A percentile compares a stretch with the other conserved stretches of the same genome.
phyloP scores from a whole-genome alignment of 1,140 invertebrate species.

The Microplitis demolitor region DNA sequence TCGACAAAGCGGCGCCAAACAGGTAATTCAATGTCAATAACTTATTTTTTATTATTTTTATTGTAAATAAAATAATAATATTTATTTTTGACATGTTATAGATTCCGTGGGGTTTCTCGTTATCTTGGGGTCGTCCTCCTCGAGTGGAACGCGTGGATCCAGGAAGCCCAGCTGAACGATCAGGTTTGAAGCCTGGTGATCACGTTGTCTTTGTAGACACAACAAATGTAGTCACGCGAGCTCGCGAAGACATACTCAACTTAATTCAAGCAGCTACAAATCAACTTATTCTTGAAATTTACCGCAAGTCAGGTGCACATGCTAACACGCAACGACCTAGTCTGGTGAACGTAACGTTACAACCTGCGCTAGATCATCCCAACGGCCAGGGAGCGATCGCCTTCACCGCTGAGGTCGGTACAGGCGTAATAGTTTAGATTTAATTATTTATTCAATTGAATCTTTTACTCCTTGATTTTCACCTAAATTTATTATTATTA shows the following conservation, averaged over 20 bases:
- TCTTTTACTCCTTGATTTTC: background rate
- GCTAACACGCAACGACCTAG: conserved; percentile 44
- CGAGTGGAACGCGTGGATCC: conserved; percentile 84
- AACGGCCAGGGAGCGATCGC: conserved; percentile 74
- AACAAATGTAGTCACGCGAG: conserved; percentile 81
- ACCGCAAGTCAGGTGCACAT: conserved; percentile 63
- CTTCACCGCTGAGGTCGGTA: conserved; percentile 85
- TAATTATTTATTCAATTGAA: background rate
- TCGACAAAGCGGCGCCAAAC: conserved; percentile 48
- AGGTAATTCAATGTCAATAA: conserved; percentile 35
- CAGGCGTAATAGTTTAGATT: conserved; percentile 60
- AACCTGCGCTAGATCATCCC: conserved; percentile 37
- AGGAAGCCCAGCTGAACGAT: conserved; percentile 78
- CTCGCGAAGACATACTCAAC: conserved; percentile 78
- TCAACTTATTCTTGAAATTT: conserved; percentile 77
- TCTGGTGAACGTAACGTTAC: conserved; percentile 48
- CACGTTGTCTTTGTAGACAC: conserved; percentile 86
- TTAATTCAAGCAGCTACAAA: conserved; percentile 78
- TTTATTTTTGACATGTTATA: conserved; percentile 30
- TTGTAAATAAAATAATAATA: background rate
- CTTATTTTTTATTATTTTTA: too few species aligned
- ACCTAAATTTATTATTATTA: background rate
- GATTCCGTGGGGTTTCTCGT: conserved; percentile 72
- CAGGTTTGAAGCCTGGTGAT: conserved; percentile 80
- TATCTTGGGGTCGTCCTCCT: conserved; percentile 91